Percentiles rank a stretch among this genome's conserved stretches.
These are phyloP conservation scores for Polymixis lichenea DNA, from an alignment of 2,888 invertebrate genomes.

Conservation along the genomic window DNA sequence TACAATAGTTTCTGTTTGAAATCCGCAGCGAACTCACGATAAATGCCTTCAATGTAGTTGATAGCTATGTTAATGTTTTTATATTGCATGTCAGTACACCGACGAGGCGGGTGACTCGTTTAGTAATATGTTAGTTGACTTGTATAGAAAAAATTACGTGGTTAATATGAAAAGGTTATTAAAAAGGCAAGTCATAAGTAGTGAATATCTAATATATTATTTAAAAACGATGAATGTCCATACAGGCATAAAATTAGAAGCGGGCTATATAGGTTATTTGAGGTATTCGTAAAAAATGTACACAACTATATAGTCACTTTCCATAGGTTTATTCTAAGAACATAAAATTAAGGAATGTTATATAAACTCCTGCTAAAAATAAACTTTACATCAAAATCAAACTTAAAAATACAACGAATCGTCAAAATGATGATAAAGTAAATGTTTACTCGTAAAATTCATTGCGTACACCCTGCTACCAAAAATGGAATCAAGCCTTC, in stretches of 20 bases:
- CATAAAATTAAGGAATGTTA: neutral
- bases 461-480: neutral
- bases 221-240: neutral
- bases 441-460: neutral
- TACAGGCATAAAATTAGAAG: no score
- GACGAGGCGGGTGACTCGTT: constrained; percentile 42
- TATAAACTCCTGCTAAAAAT: neutral
- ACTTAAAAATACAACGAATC: neutral
- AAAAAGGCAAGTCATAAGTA: neutral
- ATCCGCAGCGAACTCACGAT: neutral
- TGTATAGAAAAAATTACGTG: neutral
- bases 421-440: neutral
- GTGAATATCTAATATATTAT: neutral
- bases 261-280: neutral
- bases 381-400: neutral
- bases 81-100: constrained; percentile 37
- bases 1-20: neutral
- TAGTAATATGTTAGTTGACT: constrained; percentile 15
- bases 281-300: neutral
- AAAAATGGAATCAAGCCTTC: neutral
- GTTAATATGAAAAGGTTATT: neutral
- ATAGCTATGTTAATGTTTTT: constrained; percentile 32
- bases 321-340: neutral
- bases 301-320: neutral
- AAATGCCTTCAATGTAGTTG: constrained; percentile 19